phyloP scores from a whole-genome alignment of 2,888 invertebrate species.

The Scaptomyza cyrtandrae region DNA sequence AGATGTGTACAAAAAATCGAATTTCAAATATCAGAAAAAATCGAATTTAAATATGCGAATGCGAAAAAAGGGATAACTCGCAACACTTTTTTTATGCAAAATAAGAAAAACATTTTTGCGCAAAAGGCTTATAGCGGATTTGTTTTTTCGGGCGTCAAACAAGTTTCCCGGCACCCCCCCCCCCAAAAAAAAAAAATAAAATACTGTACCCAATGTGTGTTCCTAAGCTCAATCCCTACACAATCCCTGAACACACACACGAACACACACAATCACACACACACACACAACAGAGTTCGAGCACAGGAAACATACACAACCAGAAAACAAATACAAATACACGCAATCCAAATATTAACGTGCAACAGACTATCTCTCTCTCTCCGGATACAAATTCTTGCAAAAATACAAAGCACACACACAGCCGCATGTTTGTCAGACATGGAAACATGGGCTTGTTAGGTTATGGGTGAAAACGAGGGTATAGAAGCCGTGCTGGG shows the following conservation, averaged over 20 bases:
- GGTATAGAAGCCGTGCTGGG: not conserved
- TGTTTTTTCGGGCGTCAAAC: conserved; percentile 41
- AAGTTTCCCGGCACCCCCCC: not conserved
- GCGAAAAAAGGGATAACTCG: conserved; percentile 61
- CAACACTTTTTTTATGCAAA: conserved; percentile 62
- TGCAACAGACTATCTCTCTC: conserved; percentile 39
- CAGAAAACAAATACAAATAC: conserved; percentile 73
- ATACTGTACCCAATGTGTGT: not conserved
- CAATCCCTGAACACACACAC: conserved; percentile 1
- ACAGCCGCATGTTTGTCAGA: not conserved
- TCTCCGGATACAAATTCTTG: conserved; percentile 22
- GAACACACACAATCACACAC: not conserved
- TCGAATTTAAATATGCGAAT: conserved; percentile 69
- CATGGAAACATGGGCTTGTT: conserved; percentile 1
- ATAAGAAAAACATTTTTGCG: conserved; percentile 65
- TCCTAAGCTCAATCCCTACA: conserved; percentile 14
- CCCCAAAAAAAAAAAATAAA: not conserved
- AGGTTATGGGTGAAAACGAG: not conserved
- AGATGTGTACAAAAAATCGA: conserved; percentile 59
- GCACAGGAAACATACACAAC: conserved; percentile 46
- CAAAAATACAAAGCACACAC: conserved; percentile 22
- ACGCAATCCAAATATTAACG: conserved; percentile 75
- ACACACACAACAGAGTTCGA: not conserved
- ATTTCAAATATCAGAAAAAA: conserved; percentile 71
- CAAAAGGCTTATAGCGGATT: conserved; percentile 74